These are phyloP conservation scores for Onychomys arenicola DNA, from an alignment of 2,797 vertebrate genomes.

Conservation along the genomic window DNA sequence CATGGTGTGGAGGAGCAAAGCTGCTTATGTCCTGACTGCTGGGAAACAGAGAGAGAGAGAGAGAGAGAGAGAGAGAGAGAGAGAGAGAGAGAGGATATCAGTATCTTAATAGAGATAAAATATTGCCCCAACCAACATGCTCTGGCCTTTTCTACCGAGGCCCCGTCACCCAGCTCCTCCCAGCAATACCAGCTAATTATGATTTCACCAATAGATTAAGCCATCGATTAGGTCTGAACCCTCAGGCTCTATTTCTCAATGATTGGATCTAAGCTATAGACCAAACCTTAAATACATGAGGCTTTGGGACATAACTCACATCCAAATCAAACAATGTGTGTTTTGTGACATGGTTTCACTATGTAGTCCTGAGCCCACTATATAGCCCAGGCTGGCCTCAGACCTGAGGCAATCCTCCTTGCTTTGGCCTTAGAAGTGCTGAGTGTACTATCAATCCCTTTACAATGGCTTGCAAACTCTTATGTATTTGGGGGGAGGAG, in stretches of 20 bases:
- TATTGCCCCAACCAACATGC: neutral
- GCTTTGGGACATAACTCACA: neutral
- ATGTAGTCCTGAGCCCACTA: neutral
- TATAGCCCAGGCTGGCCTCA: neutral
- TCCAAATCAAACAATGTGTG: neutral
- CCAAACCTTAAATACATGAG: neutral
- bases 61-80: neutral
- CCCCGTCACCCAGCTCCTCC: neutral
- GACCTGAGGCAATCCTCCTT: neutral
- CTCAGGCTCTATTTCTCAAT: neutral
- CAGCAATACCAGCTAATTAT: neutral
- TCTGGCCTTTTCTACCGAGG: neutral
- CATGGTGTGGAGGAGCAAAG: neutral
- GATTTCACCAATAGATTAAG: neutral
- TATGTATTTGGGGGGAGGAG: neutral
- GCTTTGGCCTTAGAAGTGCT: neutral
- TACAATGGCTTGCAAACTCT: neutral
- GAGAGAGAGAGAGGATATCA: no score
- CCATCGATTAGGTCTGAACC: neutral
- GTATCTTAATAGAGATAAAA: neutral
- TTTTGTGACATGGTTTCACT: neutral
- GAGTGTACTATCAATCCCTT: neutral
- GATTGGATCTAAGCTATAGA: neutral
- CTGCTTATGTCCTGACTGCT: no score
- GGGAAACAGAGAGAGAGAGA: neutral